Evolutionary conservation across 2,888 invertebrate species (phyloP).

Genomic region (Papilio protenor): DNA sequence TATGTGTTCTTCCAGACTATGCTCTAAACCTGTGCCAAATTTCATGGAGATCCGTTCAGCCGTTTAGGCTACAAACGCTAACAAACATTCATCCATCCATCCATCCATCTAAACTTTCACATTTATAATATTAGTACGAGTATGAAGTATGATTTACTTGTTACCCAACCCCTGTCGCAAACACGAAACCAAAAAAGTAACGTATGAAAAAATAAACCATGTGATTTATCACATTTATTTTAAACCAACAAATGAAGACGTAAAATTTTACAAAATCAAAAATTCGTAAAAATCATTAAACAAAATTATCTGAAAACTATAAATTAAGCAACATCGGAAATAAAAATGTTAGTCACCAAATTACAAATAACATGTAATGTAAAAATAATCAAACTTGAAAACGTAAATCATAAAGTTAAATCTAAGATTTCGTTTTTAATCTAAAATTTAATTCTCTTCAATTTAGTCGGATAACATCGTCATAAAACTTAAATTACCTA

Average conservation of each 20-base stretch:
- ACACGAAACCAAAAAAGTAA: background rate
- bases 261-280: conserved; percentile 14
- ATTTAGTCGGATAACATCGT: background rate
- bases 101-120: no score
- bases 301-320: background rate
- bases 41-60: no score
- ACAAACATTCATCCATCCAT: no score
- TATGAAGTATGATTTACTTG: no score
- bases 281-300: background rate
- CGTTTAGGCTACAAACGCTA: no score
- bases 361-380: background rate
- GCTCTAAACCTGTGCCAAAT: no score
- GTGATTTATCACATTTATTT: background rate
- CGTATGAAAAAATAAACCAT: background rate
- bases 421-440: conserved; percentile 4
- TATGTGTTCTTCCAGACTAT: no score
- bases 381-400: conserved; percentile 18
- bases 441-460: background rate
- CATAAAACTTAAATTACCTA: background rate
- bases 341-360: background rate
- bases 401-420: conserved; percentile 29
- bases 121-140: no score
- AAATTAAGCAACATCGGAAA: background rate
- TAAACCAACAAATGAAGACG: background rate
- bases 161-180: no score